Percentiles rank a stretch among this genome's conserved stretches.
Evolutionary conservation across 2,888 invertebrate species (phyloP).

Genomic region (Mechanitis mazaeus): DNA sequence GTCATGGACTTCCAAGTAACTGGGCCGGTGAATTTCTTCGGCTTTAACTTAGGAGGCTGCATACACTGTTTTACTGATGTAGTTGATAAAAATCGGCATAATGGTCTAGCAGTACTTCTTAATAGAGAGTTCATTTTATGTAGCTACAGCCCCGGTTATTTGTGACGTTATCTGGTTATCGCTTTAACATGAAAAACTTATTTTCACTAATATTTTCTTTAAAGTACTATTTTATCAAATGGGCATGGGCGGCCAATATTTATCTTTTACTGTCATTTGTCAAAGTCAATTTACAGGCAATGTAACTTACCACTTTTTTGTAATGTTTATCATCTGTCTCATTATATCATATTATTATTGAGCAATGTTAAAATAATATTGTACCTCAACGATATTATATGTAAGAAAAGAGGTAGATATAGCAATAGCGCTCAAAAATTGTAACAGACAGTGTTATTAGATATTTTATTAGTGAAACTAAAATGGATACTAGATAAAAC

Average conservation of each 20-base stretch:
- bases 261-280: neutral
- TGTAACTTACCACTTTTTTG: too few species aligned
- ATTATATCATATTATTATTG: too few species aligned
- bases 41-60: slow-evolving; percentile 49
- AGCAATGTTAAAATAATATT: too few species aligned
- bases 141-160: slow-evolving; percentile 3
- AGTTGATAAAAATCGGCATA: slow-evolving; percentile 51
- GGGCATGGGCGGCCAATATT: neutral
- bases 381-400: too few species aligned
- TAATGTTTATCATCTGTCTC: too few species aligned
- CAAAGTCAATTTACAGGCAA: neutral
- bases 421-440: too few species aligned
- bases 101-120: slow-evolving; percentile 40
- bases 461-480: too few species aligned
- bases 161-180: slow-evolving; percentile 21
- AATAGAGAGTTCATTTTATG: slow-evolving; percentile 55
- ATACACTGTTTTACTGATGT: slow-evolving; percentile 51
- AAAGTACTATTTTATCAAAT: neutral
- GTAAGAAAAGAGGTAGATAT: too few species aligned
- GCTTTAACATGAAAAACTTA: slow-evolving; percentile 11
- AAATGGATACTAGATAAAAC: too few species aligned
- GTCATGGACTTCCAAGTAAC: slow-evolving; percentile 89
- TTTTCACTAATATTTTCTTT: neutral
- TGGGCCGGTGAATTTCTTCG: slow-evolving; percentile 71
- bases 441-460: too few species aligned